Evolutionary conservation across 2,888 invertebrate genomes (phyloP).

Genomic region (Cacoxenus indagator): DNA sequence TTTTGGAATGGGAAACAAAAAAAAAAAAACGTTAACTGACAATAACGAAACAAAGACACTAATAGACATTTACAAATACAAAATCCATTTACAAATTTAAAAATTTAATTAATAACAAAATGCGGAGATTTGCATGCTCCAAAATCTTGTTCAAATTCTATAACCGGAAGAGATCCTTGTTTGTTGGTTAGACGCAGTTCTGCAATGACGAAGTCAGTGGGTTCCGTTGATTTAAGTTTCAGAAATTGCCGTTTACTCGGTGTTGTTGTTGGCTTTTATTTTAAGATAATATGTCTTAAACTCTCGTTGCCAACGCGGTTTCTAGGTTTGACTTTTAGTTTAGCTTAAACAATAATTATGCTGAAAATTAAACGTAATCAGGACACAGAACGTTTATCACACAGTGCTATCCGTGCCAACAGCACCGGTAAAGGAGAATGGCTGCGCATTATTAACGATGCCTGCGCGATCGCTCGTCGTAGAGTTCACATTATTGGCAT

Average conservation of each 20-base stretch:
- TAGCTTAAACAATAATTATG: background rate
- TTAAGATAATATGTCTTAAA: no score
- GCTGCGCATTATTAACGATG: conserved; percentile 86
- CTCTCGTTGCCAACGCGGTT: conserved; percentile 1
- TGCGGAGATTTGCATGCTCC: background rate
- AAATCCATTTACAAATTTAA: background rate
- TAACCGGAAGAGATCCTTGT: no score
- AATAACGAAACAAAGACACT: background rate
- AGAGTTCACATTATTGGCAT: conserved; percentile 59
- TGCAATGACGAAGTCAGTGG: no score
- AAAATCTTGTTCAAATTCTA: no score
- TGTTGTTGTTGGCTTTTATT: no score
- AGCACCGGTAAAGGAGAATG: conserved; percentile 80
- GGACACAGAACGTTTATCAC: conserved; percentile 68
- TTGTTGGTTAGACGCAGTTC: no score
- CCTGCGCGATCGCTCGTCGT: conserved; percentile 79
- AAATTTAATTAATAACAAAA: background rate
- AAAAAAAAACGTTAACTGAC: no score
- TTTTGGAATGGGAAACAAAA: conserved; percentile 1
- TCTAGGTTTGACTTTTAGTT: background rate
- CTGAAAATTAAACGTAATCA: background rate
- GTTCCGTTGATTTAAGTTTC: no score
- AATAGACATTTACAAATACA: background rate
- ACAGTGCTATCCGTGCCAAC: conserved; percentile 79
- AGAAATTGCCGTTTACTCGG: no score